phyloP scores from a whole-genome alignment of 2,113 vertebrate genomes.

The Chinchilla lanigera region DNA sequence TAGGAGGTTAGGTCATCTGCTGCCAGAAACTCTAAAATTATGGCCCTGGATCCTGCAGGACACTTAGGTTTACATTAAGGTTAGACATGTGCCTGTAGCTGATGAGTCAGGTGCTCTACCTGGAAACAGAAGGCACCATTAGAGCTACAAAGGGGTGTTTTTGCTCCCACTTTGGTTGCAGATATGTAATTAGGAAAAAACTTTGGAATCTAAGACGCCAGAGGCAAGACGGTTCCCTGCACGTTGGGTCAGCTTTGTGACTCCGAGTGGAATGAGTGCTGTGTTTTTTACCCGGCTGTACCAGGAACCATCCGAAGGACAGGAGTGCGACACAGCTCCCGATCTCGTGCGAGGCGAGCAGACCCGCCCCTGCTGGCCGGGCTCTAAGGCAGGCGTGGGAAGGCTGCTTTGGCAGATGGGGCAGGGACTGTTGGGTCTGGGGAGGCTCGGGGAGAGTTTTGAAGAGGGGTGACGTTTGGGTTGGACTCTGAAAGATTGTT shows the following conservation, averaged over 20 bases:
- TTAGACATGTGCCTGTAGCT: neutral
- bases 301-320: neutral
- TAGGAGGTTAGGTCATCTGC: neutral
- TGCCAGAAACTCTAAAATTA: neutral
- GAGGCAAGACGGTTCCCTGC: neutral
- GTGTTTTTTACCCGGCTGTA: neutral
- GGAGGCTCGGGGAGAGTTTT: neutral
- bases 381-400: neutral
- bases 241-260: neutral
- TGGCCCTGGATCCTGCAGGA: neutral
- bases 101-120: neutral
- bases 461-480: constrained; percentile 7
- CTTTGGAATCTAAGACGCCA: neutral
- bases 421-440: neutral
- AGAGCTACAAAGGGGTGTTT: constrained; percentile 22
- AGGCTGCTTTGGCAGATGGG: neutral
- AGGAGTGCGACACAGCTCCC: neutral
- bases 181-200: neutral
- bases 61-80: constrained; percentile 25
- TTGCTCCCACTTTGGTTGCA: neutral
- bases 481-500: constrained; percentile 21
- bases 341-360: neutral
- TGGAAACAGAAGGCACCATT: neutral
- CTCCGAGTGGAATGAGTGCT: neutral
- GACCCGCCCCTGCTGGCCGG: neutral